Base-by-base conservation (phyloP, 2,113 vertebrate species). In the Albula glossodonta region DNA sequence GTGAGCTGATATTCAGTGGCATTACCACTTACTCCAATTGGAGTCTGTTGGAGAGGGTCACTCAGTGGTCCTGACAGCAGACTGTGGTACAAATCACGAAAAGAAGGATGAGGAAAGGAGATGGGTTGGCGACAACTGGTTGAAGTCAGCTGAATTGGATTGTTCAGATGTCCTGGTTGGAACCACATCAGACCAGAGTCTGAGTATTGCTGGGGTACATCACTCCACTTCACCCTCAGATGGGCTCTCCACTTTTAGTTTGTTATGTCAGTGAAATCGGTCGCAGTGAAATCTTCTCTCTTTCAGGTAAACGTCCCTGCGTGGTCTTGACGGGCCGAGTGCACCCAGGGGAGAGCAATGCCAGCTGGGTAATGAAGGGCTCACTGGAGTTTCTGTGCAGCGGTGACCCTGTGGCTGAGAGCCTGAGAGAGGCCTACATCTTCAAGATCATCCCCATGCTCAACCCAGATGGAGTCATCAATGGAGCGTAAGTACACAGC, bases 311-410 rank as follows among this genome's bases (percentile, higher is more conserved):
- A 51, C 97, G 97, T 2, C 96, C 95, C 0, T 97, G 93, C 3
- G 95, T 98, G 48, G 94, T 99, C 56, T 93, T 99, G 31, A 96
- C 95, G 0, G 96, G 96, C 1, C 94, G 97, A 0, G 97, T 99
- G 31, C 98, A 99, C 87, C 98, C 98, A 0, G 97, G 98, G 0
- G 98, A 99, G 90, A 97, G 97, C 89, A 99, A 99, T 50, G 93
- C 97, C 89, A 99, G 97, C 31, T 99, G 98, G 98, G 96, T 98
- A 80, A 98, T 99, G 97, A 98, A 97, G 91, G 98, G 98, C 0
- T 96, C 97, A 0, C 87, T 99, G 92, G 98, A 98, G 90, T 99
- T 99, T 88, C 95, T 99, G 2, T 93, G 96, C 90, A 97, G 98
- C 87, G 89, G 0, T 0, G 96, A 97, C 60, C 96, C 96, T 0